These are phyloP conservation scores for Actinostola sp. DNA, from an alignment of 92 coral and sea anemone species.

Conservation along the genomic window DNA sequence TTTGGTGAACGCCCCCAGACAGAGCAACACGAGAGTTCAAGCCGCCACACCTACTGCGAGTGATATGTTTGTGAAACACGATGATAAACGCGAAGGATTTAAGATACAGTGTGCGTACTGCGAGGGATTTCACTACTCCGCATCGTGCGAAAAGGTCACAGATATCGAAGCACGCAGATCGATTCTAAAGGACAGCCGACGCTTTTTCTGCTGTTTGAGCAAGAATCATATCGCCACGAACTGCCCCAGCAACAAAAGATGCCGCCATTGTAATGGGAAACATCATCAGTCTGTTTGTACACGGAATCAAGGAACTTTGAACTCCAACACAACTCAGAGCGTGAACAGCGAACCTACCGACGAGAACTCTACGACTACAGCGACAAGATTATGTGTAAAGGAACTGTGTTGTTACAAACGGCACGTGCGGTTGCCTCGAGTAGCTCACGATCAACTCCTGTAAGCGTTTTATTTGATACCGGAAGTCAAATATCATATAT, in stretches of 20 bases:
- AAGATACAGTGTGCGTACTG: slow-evolving; percentile 46
- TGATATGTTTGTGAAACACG: neutral
- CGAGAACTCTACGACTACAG: slow-evolving; percentile 4
- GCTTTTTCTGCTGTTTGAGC: slow-evolving; percentile 35
- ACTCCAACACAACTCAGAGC: neutral
- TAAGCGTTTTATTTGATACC: slow-evolving; percentile 51
- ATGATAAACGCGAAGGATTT: too few relatives aligned
- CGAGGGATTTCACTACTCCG: slow-evolving; percentile 34
- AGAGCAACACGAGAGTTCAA: neutral
- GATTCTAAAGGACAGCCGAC: slow-evolving; percentile 17
- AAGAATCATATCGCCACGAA: slow-evolving; percentile 8
- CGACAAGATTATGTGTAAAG: slow-evolving; percentile 1
- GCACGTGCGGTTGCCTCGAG: slow-evolving; percentile 46
- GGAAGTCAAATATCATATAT: slow-evolving; percentile 59
- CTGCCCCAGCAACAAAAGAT: slow-evolving; percentile 27
- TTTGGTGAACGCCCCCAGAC: neutral
- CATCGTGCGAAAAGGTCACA: slow-evolving; percentile 34
- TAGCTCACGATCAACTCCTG: slow-evolving; percentile 21
- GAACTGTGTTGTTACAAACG: slow-evolving; percentile 54
- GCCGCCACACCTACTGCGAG: slow-evolving; percentile 12
- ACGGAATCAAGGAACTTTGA: neutral
- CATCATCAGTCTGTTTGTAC: slow-evolving; percentile 63
- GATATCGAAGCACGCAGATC: slow-evolving; percentile 14
- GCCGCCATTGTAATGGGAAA: slow-evolving; percentile 37
- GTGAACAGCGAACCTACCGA: neutral